These are phyloP conservation scores for Volucella zonaria DNA, from an alignment of 2,888 invertebrate species.

Conservation along the genomic window DNA sequence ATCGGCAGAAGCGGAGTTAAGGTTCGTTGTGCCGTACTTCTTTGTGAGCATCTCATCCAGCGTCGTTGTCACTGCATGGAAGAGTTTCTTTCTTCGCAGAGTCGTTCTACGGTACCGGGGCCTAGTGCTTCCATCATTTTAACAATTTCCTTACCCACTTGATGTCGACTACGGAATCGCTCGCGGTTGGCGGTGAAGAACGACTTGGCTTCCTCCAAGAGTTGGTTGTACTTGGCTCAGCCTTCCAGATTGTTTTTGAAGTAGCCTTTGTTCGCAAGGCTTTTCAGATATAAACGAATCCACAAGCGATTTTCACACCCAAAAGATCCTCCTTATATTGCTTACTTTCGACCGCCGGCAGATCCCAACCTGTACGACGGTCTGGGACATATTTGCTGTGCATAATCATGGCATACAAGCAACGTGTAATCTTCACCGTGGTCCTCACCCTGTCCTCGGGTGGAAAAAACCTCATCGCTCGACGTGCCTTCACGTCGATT, in stretches of 20 bases:
- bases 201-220: constrained; percentile 88
- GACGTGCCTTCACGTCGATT: constrained; percentile 90
- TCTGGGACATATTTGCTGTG: constrained; percentile 92
- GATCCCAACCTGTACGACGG: constrained; percentile 89
- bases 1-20: constrained; percentile 84
- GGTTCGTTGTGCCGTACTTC: constrained; percentile 86
- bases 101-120: constrained; percentile 83
- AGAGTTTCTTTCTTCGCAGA: constrained; percentile 84
- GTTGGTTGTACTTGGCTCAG: constrained; percentile 88
- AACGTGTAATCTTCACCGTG: constrained; percentile 92
- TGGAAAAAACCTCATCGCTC: constrained; percentile 91
- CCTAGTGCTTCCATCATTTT: constrained; percentile 82
- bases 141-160: constrained; percentile 84
- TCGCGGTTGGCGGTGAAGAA: constrained; percentile 87
- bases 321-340: constrained; percentile 89
- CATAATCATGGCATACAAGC: constrained; percentile 94
- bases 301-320: constrained; percentile 94
- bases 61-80: constrained; percentile 87
- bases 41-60: constrained; percentile 89
- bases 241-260: constrained; percentile 91
- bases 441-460: constrained; percentile 90
- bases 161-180: constrained; percentile 83
- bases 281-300: constrained; percentile 89
- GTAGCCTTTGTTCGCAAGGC: constrained; percentile 90
- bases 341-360: constrained; percentile 84